Conservation (phyloP, 2,113 vertebrate genomes). For the Alces alces region DNA sequence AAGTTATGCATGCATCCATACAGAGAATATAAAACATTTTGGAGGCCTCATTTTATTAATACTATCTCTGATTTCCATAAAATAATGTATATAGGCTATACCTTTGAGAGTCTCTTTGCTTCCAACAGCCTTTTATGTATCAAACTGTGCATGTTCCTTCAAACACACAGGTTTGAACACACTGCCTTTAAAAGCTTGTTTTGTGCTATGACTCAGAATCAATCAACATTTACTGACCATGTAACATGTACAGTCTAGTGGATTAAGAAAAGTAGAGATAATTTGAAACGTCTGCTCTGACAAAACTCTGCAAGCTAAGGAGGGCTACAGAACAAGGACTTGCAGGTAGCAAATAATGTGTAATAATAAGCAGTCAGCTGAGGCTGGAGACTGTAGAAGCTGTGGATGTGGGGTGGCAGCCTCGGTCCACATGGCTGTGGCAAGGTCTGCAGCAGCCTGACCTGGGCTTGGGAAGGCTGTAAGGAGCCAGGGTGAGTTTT, state of each 20-base stretch:
- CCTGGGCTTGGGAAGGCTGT: neutral
- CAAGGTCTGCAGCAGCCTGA: neutral
- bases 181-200: conserved; percentile 10
- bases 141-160: neutral
- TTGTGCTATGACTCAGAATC: conserved; percentile 7
- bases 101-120: neutral
- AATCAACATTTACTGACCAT: neutral
- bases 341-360: neutral
- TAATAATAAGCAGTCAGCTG: neutral
- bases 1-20: neutral
- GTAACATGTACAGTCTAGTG: neutral
- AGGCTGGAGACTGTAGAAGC: neutral
- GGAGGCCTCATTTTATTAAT: neutral
- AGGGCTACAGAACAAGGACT: neutral
- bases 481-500: neutral
- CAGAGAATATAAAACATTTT: neutral
- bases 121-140: conserved; percentile 7
- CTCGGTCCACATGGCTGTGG: neutral
- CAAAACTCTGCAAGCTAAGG: neutral
- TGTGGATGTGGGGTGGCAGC: neutral
- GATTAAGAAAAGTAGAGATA: neutral
- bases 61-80: neutral
- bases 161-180: conserved; percentile 5
- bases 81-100: neutral
- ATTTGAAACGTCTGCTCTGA: neutral